A percentile compares a stretch with the other conserved stretches of the same genome.
Conservation (phyloP, 2,113 vertebrate genomes). For the Dasyprocta punctata region DNA sequence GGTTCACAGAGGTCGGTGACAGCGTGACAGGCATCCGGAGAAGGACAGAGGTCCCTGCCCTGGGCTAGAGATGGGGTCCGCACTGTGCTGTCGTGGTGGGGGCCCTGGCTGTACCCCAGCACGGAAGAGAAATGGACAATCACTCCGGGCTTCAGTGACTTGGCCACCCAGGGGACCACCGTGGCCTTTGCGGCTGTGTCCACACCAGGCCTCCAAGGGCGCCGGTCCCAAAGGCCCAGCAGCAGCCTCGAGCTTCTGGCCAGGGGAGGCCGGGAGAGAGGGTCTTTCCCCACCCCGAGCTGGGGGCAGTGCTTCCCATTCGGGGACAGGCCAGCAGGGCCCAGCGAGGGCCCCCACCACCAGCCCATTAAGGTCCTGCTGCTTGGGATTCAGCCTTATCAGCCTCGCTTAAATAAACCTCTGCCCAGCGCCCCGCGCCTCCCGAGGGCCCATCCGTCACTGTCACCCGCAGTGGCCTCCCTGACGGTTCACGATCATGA, state of each 20-base stretch:
- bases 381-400: slow-evolving; percentile 86
- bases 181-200: background rate
- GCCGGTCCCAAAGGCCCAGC: background rate
- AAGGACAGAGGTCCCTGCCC: background rate
- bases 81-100: no score
- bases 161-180: background rate
- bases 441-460: slow-evolving; percentile 88
- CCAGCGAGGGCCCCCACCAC: background rate
- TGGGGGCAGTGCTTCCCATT: slow-evolving; percentile 66
- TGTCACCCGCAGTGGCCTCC: slow-evolving; percentile 89
- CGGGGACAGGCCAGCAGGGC: background rate
- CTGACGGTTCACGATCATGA: slow-evolving; percentile 92
- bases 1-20: background rate
- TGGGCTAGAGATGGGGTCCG: no score
- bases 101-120: background rate
- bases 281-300: no score
- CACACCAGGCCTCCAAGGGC: background rate
- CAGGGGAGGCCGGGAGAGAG: background rate
- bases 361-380: slow-evolving; percentile 68
- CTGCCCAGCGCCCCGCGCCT: slow-evolving; percentile 87
- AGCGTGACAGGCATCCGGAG: background rate
- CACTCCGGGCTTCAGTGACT: fast-evolving
- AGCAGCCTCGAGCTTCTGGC: background rate
- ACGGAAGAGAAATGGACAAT: background rate
- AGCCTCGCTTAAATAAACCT: slow-evolving; percentile 91